Evolutionary conservation across 1,140 invertebrate species (phyloP).

Genomic region (Schlechtendalia chinensis): DNA sequence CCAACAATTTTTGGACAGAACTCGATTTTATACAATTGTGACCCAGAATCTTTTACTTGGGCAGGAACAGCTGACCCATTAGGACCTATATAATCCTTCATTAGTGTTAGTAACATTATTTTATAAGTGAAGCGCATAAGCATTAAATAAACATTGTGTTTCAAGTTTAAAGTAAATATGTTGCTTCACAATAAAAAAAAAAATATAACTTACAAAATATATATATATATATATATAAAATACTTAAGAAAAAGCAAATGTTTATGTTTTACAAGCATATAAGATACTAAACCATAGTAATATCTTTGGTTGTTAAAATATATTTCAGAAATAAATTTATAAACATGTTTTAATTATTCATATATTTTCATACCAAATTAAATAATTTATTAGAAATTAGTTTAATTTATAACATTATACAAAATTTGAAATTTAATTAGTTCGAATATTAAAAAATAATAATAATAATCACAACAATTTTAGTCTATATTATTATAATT

Average conservation of each 20-base stretch:
- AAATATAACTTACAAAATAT: background rate
- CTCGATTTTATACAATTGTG: slow-evolving; percentile 74
- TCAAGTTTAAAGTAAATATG: slow-evolving; percentile 13
- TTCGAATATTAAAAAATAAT: no score
- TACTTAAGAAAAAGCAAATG: background rate
- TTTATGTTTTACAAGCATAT: background rate
- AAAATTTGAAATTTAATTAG: no score
- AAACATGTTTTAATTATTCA: no score
- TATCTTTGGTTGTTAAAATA: background rate
- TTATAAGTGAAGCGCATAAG: slow-evolving; percentile 35
- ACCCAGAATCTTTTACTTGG: slow-evolving; percentile 75
- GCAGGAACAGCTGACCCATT: slow-evolving; percentile 83
- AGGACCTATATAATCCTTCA: slow-evolving; percentile 65
- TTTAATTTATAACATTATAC: no score
- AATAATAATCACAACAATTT: no score
- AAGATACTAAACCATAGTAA: background rate
- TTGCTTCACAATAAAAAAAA: background rate
- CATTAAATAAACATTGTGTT: slow-evolving; percentile 29
- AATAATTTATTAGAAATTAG: no score
- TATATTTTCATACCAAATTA: background rate
- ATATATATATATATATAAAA: background rate
- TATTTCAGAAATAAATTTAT: no score
- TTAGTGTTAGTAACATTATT: slow-evolving; percentile 49
- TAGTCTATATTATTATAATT: background rate
- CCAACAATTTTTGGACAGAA: slow-evolving; percentile 83